These are phyloP conservation scores for Thamnophis elegans DNA, from an alignment of 2,797 vertebrate species.

Conservation along the genomic window DNA sequence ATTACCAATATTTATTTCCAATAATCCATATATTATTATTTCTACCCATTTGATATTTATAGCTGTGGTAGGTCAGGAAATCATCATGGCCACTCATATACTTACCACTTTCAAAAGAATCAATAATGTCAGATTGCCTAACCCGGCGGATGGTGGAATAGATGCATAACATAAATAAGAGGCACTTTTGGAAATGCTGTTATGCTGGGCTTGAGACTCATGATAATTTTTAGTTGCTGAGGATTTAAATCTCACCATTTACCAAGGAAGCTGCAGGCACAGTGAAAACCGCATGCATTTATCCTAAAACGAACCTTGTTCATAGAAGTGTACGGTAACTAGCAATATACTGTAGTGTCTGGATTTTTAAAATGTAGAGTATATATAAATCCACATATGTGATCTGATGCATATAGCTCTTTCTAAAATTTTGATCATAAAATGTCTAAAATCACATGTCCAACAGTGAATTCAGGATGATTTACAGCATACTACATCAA, in stretches of 20 bases:
- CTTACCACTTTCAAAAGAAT: not conserved
- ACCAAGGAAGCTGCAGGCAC: not conserved
- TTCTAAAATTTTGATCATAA: not conserved
- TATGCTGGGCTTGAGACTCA: not conserved
- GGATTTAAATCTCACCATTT: not conserved
- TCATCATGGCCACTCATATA: not conserved
- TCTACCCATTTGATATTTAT: not conserved
- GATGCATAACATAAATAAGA: not conserved
- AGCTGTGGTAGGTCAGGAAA: not conserved
- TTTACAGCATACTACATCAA: not conserved
- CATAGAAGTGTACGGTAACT: not conserved
- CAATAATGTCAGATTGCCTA: not conserved
- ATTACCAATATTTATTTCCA: not conserved
- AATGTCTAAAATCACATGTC: not conserved
- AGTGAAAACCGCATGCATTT: constrained; percentile 6
- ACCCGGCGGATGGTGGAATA: not conserved
- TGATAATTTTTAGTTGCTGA: constrained; percentile 1
- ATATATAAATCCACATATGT: not conserved
- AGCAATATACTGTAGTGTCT: accelerated
- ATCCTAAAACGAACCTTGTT: not conserved
- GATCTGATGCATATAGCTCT: not conserved
- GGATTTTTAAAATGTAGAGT: not conserved
- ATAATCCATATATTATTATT: not conserved
- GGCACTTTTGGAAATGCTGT: not conserved
- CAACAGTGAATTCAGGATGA: not conserved